Percentiles rank a stretch among this genome's conserved stretches.
Conservation (phyloP, 2,888 invertebrate genomes). For the Plemyria rubiginata region DNA sequence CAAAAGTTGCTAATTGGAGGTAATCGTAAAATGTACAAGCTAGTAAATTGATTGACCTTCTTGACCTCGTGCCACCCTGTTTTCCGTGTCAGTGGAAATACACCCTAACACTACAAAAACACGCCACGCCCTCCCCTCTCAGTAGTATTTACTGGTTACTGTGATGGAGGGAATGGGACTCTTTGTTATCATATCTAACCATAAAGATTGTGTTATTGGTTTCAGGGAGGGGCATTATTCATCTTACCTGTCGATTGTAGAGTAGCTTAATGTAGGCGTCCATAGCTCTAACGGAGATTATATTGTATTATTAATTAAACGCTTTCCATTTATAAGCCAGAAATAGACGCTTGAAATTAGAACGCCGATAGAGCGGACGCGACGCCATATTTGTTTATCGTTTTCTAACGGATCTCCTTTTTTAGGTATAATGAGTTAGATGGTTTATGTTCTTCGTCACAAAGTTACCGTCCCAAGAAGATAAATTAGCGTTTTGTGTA, state of each 20-base stretch:
- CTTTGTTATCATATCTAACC: too few relatives aligned
- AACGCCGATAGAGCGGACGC: constrained; percentile 43
- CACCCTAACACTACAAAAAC: too few relatives aligned
- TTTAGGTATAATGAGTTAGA: not conserved
- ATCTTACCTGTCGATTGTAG: not conserved
- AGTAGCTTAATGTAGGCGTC: not conserved
- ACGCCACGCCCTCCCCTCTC: too few relatives aligned
- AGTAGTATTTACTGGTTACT: too few relatives aligned
- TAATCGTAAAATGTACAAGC: too few relatives aligned
- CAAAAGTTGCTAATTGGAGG: too few relatives aligned
- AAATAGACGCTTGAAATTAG: constrained; percentile 58
- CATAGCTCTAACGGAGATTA: not conserved
- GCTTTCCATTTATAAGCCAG: constrained; percentile 49
- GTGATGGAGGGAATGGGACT: too few relatives aligned
- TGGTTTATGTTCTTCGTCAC: not conserved
- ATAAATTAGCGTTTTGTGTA: not conserved
- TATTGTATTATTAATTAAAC: not conserved
- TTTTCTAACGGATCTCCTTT: constrained; percentile 30
- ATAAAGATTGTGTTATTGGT: not conserved
- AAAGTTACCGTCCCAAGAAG: too few relatives aligned
- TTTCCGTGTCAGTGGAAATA: too few relatives aligned
- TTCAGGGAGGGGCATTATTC: not conserved
- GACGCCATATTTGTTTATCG: constrained; percentile 45
- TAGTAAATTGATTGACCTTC: too few relatives aligned
- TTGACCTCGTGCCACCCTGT: too few relatives aligned